These are phyloP conservation scores for Alloplasta piceator DNA, from an alignment of 2,888 invertebrate species.

Conservation along the genomic window DNA sequence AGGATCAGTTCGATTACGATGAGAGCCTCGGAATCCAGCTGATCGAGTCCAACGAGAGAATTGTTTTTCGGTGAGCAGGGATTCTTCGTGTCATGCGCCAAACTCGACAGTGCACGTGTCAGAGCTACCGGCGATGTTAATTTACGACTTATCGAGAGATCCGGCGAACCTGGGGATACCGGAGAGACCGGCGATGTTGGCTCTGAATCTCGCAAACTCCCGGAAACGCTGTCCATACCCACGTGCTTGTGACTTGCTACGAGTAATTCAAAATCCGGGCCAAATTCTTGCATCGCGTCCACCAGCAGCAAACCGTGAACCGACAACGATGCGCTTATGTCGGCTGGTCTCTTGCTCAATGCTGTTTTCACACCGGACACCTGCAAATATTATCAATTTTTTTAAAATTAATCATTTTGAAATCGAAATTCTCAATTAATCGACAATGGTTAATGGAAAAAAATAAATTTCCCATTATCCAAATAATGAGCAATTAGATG, in stretches of 20 bases:
- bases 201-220: slow-evolving; percentile 95
- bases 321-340: slow-evolving; percentile 91
- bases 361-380: slow-evolving; percentile 94
- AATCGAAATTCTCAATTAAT: too few relatives aligned
- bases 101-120: slow-evolving; percentile 85
- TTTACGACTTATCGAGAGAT: slow-evolving; percentile 83
- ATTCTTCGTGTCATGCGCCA: slow-evolving; percentile 81
- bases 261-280: slow-evolving; percentile 96
- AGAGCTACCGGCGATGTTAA: slow-evolving; percentile 85
- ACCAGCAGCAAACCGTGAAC: slow-evolving; percentile 96
- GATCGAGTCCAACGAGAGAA: slow-evolving; percentile 78
- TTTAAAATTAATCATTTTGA: too few relatives aligned
- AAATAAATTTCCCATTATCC: too few relatives aligned
- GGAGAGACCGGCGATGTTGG: slow-evolving; percentile 95
- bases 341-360: slow-evolving; percentile 89
- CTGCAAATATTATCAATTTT: too few relatives aligned
- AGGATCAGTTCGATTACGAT: slow-evolving; percentile 93
- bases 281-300: slow-evolving; percentile 97
- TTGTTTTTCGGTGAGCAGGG: slow-evolving; percentile 74
- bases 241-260: slow-evolving; percentile 98
- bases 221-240: slow-evolving; percentile 96
- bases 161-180: slow-evolving; percentile 90
- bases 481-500: too few relatives aligned
- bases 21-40: slow-evolving; percentile 87
- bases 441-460: too few relatives aligned